These are phyloP conservation scores for Paradisaea rubra DNA, from an alignment of 2,113 vertebrate genomes.

Conservation along the genomic window DNA sequence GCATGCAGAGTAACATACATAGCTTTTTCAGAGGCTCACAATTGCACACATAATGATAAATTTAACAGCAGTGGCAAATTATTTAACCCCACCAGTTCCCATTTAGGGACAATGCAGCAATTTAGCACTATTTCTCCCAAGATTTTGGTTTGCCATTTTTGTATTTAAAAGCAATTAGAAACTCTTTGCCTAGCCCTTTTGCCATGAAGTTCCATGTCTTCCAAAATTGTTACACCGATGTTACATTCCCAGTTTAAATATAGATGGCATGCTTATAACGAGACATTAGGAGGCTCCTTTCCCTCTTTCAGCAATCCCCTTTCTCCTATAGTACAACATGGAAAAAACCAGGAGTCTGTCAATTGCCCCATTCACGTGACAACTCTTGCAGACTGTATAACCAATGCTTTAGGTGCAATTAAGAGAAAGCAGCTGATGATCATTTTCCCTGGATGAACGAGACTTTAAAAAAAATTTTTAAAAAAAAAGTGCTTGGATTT, in stretches of 20 bases:
- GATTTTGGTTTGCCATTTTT: neutral
- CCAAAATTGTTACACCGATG: neutral
- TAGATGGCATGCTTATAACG: neutral
- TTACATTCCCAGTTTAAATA: neutral
- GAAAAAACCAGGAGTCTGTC: neutral
- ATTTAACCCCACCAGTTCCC: neutral
- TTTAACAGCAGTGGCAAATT: constrained; percentile 6
- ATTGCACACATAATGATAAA: neutral
- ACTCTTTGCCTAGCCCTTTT: neutral
- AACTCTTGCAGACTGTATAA: neutral
- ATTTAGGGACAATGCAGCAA: neutral
- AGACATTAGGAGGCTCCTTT: neutral
- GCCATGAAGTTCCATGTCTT: neutral
- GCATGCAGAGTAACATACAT: neutral
- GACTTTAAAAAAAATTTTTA: neutral
- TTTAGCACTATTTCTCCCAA: neutral
- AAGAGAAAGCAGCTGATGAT: neutral
- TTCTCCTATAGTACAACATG: neutral
- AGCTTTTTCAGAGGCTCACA: constrained; percentile 2
- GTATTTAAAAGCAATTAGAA: neutral
- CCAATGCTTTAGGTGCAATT: neutral
- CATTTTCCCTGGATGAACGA: neutral
- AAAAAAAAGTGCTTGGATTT: neutral
- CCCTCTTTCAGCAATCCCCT: neutral
- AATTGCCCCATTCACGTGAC: neutral